These are phyloP conservation scores for Pelagia noctiluca DNA, from an alignment of 30 jellyfish, hydroid and myxozoan species.

Conservation along the genomic window DNA sequence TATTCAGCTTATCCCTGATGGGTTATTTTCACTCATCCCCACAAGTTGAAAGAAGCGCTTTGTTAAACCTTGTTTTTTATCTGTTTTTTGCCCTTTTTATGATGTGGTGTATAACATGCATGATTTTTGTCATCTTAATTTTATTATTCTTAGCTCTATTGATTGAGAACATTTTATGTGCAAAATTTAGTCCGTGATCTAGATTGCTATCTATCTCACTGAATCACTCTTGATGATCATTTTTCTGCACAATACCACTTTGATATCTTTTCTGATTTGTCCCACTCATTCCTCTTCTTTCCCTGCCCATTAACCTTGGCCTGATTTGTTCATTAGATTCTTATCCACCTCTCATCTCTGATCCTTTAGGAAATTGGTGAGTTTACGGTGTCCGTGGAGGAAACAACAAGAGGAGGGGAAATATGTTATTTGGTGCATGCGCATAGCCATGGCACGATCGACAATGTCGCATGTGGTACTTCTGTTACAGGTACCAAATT, in stretches of 20 bases:
- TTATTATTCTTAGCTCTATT: too few relatives aligned
- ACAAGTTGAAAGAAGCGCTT: neutral
- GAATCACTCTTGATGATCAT: neutral
- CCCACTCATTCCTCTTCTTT: neutral
- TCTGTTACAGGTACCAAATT: slow-evolving; percentile 98
- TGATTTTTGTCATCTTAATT: neutral
- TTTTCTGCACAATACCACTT: neutral
- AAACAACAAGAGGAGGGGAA: slow-evolving; percentile 89
- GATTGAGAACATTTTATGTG: neutral
- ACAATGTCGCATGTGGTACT: slow-evolving; percentile 95
- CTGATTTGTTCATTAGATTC: neutral
- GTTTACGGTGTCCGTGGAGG: slow-evolving; percentile 85
- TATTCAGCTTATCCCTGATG: neutral
- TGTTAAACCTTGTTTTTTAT: neutral
- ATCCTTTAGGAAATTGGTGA: slow-evolving; percentile 91
- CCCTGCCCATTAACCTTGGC: neutral
- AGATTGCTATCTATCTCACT: neutral
- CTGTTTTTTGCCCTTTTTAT: neutral
- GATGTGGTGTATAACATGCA: neutral
- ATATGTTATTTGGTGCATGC: slow-evolving; percentile 98
- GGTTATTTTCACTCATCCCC: neutral
- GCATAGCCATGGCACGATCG: slow-evolving; percentile 95
- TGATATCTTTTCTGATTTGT: neutral
- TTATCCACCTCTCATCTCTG: neutral
- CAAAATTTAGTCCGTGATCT: neutral